These are phyloP conservation scores for Melanostoma scalare DNA, from an alignment of 2,888 invertebrate genomes.

Conservation along the genomic window DNA sequence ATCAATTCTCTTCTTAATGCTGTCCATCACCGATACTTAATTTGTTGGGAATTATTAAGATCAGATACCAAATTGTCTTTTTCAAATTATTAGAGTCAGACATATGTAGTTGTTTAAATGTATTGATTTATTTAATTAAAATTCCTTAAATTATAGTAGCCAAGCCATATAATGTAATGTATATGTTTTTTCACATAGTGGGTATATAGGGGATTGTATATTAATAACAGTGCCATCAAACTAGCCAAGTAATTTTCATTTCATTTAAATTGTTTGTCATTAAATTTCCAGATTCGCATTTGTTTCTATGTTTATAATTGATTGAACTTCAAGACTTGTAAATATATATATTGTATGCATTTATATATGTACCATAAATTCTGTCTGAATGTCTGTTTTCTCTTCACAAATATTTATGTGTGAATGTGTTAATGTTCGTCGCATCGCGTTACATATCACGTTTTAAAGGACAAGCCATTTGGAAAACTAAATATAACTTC, in stretches of 20 bases:
- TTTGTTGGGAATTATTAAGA: too few species aligned
- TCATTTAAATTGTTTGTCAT: conserved; percentile 37
- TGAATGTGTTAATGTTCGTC: conserved; percentile 64
- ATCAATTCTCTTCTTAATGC: too few species aligned
- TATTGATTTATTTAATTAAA: conserved; percentile 67
- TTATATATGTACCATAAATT: conserved; percentile 7
- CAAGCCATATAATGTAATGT: conserved; percentile 69
- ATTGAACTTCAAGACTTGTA: conserved; percentile 64
- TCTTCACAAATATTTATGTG: conserved; percentile 15
- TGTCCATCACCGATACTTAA: too few species aligned
- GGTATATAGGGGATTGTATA: conserved; percentile 59
- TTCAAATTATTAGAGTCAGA: too few species aligned
- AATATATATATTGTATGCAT: conserved; percentile 54
- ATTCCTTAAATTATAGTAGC: conserved; percentile 69
- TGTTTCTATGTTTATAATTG: conserved; percentile 22
- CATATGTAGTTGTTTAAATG: background rate
- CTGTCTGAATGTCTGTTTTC: conserved; percentile 34
- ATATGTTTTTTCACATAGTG: conserved; percentile 57
- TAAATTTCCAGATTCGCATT: conserved; percentile 8
- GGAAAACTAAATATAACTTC: conserved; percentile 16
- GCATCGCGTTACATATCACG: conserved; percentile 71
- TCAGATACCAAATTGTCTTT: too few species aligned
- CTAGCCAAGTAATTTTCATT: conserved; percentile 44
- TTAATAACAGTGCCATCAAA: conserved; percentile 58
- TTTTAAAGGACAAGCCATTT: conserved; percentile 46